Conservation (phyloP, 2,113 vertebrate genomes). For the Halcyon malimbica region DNA sequence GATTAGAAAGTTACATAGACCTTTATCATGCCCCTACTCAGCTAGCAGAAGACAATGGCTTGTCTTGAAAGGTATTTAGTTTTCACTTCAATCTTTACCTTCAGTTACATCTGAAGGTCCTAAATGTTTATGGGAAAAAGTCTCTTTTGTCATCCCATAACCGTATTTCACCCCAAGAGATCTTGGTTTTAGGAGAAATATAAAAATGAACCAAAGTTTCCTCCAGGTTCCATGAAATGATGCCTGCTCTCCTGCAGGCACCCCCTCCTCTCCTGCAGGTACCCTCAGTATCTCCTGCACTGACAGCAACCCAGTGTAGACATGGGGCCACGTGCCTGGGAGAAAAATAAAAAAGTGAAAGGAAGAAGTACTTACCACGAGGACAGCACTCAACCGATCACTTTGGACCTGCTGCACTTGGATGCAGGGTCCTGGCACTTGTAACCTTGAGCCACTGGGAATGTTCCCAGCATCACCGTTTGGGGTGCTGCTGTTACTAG, state of each 20-base stretch:
- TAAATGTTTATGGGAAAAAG: not conserved
- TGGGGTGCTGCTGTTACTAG: conserved; percentile 43
- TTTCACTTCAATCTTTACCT: not conserved
- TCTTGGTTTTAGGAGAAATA: not conserved
- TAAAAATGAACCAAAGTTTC: not conserved
- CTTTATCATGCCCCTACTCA: not conserved
- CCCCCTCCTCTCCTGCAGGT: not conserved
- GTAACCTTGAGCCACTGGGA: conserved; percentile 52
- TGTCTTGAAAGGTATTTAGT: not conserved
- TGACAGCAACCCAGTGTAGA: not conserved
- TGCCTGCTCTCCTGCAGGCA: not conserved
- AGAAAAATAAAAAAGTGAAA: not conserved
- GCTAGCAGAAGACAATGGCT: not conserved
- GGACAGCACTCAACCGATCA: conserved; percentile 56
- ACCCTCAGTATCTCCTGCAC: not conserved
- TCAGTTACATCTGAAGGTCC: not conserved
- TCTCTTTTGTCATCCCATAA: not conserved
- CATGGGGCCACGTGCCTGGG: accelerated
- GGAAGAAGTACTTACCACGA: conserved; percentile 64
- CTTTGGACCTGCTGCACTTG: conserved; percentile 74
- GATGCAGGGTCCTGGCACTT: conserved; percentile 68
- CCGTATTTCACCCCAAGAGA: not conserved
- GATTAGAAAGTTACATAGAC: not conserved
- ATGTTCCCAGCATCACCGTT: conserved; percentile 52
- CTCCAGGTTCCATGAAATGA: not conserved